phyloP scores from a whole-genome alignment of 2,888 invertebrate species.

The Yponomeuta sedellus region DNA sequence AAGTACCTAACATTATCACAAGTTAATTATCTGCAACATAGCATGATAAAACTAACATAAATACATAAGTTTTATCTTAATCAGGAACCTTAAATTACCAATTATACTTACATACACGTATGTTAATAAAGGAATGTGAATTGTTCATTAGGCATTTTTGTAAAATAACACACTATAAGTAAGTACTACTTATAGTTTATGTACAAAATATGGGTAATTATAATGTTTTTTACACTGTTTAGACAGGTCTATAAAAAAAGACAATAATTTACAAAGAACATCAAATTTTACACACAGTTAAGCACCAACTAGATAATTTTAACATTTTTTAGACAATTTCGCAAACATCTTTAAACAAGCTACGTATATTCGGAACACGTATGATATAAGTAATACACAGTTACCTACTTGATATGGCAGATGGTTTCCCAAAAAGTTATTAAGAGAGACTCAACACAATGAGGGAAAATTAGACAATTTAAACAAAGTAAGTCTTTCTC shows the following conservation, averaged over 20 bases:
- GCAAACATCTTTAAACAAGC: neutral
- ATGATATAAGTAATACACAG: neutral
- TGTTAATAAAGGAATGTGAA: conserved; percentile 45
- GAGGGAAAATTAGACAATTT: conserved; percentile 26
- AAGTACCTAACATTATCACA: conserved; percentile 73
- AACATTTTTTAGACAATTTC: conserved; percentile 2
- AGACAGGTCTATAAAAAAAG: conserved; percentile 3
- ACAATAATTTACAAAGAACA: neutral
- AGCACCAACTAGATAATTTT: conserved; percentile 6
- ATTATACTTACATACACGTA: conserved; percentile 28
- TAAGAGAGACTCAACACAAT: neutral
- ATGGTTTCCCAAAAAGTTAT: neutral
- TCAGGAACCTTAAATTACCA: conserved; percentile 60
- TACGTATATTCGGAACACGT: neutral
- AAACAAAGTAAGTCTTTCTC: conserved; percentile 74
- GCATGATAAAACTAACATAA: neutral
- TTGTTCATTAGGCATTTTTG: conserved; percentile 19
- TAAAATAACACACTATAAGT: neutral
- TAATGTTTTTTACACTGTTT: neutral
- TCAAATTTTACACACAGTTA: neutral
- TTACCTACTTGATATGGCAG: conserved; percentile 2
- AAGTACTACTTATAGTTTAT: conserved; percentile 15
- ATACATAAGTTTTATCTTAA: conserved; percentile 24
- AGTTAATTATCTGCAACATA: conserved; percentile 33
- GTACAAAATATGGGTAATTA: conserved; percentile 18